phyloP scores from a whole-genome alignment of 2,113 vertebrate species.

The Perca schrenkii region DNA sequence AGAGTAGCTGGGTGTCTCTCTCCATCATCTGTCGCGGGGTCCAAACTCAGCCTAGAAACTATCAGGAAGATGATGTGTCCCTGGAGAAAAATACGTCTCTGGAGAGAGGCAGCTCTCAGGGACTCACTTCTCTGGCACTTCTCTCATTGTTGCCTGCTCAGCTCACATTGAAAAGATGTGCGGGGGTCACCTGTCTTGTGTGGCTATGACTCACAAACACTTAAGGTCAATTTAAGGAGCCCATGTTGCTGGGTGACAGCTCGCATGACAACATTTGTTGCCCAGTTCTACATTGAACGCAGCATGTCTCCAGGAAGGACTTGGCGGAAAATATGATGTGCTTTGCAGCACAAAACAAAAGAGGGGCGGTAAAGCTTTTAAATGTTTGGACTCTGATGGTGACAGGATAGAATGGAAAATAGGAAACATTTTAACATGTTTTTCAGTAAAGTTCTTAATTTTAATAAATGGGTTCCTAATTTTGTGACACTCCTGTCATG shows the following conservation, averaged over 20 bases:
- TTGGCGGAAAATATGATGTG: neutral
- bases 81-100: conserved; percentile 67
- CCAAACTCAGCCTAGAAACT: conserved; percentile 55
- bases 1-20: conserved; percentile 23
- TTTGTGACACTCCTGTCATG: neutral
- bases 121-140: conserved; percentile 68
- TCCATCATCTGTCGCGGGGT: conserved; percentile 57
- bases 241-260: conserved; percentile 22
- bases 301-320: neutral
- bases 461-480: neutral
- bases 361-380: neutral
- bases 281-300: neutral
- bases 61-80: conserved; percentile 73
- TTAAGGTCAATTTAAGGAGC: conserved; percentile 56
- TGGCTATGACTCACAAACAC: conserved; percentile 41
- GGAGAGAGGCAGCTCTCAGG: conserved; percentile 72
- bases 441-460: neutral
- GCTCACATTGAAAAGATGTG: neutral
- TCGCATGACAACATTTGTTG: conserved; percentile 18
- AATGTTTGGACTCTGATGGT: neutral
- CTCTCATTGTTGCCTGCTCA: conserved; percentile 49
- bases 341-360: neutral
- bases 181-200: conserved; percentile 35
- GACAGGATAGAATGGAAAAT: neutral
- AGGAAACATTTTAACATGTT: neutral